Conservation (phyloP, 1,140 invertebrate species). For the Thereuonema tuberculata region DNA sequence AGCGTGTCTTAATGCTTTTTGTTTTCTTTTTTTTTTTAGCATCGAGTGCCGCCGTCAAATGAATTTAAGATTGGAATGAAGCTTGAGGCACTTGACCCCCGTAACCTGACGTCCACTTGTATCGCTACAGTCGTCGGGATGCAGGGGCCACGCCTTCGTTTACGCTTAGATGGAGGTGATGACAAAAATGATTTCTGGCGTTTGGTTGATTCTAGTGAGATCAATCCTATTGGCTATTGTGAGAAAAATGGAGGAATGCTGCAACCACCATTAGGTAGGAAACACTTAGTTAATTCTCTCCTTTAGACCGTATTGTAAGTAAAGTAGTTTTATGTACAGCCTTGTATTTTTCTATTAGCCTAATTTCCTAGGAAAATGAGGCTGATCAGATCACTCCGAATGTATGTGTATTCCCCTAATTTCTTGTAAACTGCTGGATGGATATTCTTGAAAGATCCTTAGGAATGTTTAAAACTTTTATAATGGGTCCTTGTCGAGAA, state of each 20-base stretch:
- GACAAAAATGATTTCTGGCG: slow-evolving; percentile 98
- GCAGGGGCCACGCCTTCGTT: slow-evolving; percentile 67
- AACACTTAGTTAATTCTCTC: too few relatives aligned
- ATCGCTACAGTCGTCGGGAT: slow-evolving; percentile 89
- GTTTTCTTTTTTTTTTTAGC: slow-evolving; percentile 33
- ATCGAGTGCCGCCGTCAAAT: slow-evolving; percentile 61
- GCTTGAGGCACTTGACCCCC: slow-evolving; percentile 84
- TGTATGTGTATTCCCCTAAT: too few relatives aligned
- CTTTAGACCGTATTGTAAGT: too few relatives aligned
- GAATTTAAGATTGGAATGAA: slow-evolving; percentile 93
- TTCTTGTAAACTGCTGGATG: too few relatives aligned
- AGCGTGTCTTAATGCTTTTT: not conserved
- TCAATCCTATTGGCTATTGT: slow-evolving; percentile 86
- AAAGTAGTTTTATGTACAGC: too few relatives aligned
- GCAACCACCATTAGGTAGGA: slow-evolving; percentile 58
- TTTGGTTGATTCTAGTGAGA: slow-evolving; percentile 84
- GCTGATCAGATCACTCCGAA: too few relatives aligned
- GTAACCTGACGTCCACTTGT: slow-evolving; percentile 88
- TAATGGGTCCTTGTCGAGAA: too few relatives aligned
- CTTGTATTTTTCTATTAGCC: too few relatives aligned
- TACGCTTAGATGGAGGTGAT: slow-evolving; percentile 88
- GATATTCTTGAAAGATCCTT: too few relatives aligned
- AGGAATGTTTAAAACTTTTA: too few relatives aligned
- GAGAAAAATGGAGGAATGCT: slow-evolving; percentile 83
- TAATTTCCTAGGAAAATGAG: not conserved